Base-by-base conservation (phyloP, 2,113 vertebrate species). In the Pitta sordida region DNA sequence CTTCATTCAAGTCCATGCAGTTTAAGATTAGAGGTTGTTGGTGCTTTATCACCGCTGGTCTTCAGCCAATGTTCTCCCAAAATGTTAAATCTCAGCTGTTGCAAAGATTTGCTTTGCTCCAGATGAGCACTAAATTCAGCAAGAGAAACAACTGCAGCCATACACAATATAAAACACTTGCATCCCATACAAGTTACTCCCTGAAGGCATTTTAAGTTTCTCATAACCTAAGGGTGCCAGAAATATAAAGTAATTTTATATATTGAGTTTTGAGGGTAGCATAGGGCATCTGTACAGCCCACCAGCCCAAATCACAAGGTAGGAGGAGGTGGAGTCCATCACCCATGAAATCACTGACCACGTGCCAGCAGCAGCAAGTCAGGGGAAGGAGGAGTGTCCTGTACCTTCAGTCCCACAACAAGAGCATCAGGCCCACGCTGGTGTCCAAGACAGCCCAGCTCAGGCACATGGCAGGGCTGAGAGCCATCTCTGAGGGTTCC, bases 321-420 rank as follows among this genome's bases (percentile, higher is more conserved):
- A 52, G n/a, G 76, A 27, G 1, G 19, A 84, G 17, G 9, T 5
- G 3, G 34, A 23, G 13, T 32, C 3, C 9, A 43, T 39, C 1
- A 1, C 8, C 52, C 30, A 4, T 0, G 0, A 10, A 2, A 85
- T 29, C 55, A n/a, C 4, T 0, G 0, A 3, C 21, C 23, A 55
- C 0, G 1, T 48, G 44, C 43, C 17, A 46, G 26, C 32, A 86
- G 34, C 3, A 4, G 13, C 55, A n/a, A 37, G 26, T 2, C 58
- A 83, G 0, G 1, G 32, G 15, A 30, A 3, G 5, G n/a, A 76
- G 26, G 10, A 18, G 30, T 16, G 43, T 51, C 21, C 68, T 32
- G 36, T 11, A 36, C 0, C 0, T 29, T 58, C 16, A 21, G 34
- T 6, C 27, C 20, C 51, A 21, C 15, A 46, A 48, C 6, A 46